phyloP scores from a whole-genome alignment of 1,140 invertebrate genomes.

The Atta texana region DNA sequence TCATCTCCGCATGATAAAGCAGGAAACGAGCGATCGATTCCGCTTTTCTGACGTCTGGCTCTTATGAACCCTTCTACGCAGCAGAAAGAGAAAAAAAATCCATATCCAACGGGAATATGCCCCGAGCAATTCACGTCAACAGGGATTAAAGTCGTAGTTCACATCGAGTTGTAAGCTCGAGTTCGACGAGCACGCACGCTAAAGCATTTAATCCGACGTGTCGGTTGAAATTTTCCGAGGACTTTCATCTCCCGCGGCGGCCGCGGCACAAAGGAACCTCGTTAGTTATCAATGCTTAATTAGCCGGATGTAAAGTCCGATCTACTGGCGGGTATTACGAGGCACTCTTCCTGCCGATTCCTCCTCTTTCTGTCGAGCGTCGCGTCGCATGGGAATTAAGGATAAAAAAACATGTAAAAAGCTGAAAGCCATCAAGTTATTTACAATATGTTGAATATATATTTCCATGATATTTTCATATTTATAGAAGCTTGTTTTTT shows the following conservation, averaged over 20 bases:
- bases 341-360: background rate
- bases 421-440: background rate
- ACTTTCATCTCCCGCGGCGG: constrained; percentile 61
- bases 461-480: background rate
- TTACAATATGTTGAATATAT: constrained; percentile 5
- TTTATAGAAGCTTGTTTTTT: background rate
- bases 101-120: background rate
- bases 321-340: constrained; percentile 46
- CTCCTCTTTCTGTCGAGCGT: constrained; percentile 4
- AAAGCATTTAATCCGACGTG: constrained; percentile 70
- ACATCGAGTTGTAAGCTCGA: constrained; percentile 40
- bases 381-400: constrained; percentile 19
- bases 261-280: constrained; percentile 72
- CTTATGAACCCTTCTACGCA: constrained; percentile 4
- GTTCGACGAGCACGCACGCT: constrained; percentile 50
- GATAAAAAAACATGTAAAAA: background rate
- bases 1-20: constrained; percentile 42
- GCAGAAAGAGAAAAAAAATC: background rate
- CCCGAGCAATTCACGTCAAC: constrained; percentile 56
- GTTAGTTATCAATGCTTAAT: constrained; percentile 81
- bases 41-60: constrained; percentile 32
- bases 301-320: constrained; percentile 70
- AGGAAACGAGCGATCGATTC: constrained; percentile 55
- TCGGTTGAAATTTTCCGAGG: constrained; percentile 71
- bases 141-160: constrained; percentile 64